Base-by-base conservation (phyloP, 2,113 vertebrate genomes). In the human (Homo sapiens) region DNA sequence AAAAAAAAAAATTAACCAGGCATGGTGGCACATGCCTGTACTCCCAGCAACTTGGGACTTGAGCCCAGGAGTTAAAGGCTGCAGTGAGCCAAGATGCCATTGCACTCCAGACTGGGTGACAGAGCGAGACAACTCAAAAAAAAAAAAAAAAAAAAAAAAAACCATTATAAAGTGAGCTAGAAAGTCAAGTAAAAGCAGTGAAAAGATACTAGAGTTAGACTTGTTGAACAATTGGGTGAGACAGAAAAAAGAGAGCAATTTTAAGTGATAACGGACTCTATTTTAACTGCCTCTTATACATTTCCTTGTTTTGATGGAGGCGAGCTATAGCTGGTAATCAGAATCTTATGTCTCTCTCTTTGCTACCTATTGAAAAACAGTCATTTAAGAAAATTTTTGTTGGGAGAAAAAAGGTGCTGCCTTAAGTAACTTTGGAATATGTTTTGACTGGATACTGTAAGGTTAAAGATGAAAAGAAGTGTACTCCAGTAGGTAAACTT, bases 111-210 rank as follows among this genome's bases (percentile, higher is more conserved):
- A 9, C 23, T 59, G 57, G 23, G 57, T 59, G 57, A 59, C 57
- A 59, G 0, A 59, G 23, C 1, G 22, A 59, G 57, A 59, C 57
- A 59, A 59, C 57, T 25, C 22, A 57, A 57, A 57, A 57, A 57
- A 22, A 57, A 57, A 22, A 57, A 57, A 22, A 22, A 57, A 57
- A 6, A 23, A 57, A 55, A 55, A 18, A 55, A 57, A 23, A 23
- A 23, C 8, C 25, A 25, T 59, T 59, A 59, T 8, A 59, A 86
- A 79, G 7, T 45, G 25, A 72, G 9, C 17, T 57, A 72, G 38
- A 55, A 70, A 91, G 90, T 78, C 48, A 13, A 59, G 52, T 18
- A 94, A 94, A 97, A 80, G 55, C n/a, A 81, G 35, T 75, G 57
- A 93, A 83, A 94, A 78, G 68, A 87, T 48, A 73, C 45, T 57